Evolutionary conservation across 1,140 invertebrate species (phyloP), one percentile per base, ranked within the genome.

Genomic region (Apis cerana): DNA sequence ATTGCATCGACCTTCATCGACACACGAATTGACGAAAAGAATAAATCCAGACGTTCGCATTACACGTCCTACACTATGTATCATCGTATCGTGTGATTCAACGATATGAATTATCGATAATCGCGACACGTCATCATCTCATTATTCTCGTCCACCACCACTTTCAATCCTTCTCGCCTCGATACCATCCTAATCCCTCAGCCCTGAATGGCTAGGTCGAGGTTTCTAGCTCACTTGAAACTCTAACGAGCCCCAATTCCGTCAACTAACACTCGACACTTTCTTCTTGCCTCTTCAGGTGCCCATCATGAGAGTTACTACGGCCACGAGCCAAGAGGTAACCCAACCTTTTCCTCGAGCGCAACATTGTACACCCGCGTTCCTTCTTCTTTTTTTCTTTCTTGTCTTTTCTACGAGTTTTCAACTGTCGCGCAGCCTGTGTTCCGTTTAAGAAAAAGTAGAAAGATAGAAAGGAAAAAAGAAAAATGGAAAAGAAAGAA

Each of bases 301-400:
- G 86, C 85, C 77, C 87, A 89, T 83, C 91, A 89, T 74, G 90
- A 91, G 76, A 87, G 85, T 88, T 91, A 91, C 90, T 92, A 92
- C 87, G 90, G 88, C 89, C 90, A 91, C 86, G 90, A 90, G 84
- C 87, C 89, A 89, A 92, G 91, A 93, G 91, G 91, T 93, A 92
- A 92, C 80, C 79, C 84, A 86, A 78, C 83, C 86, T 90, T 78
- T 68, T 72, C 72, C 77, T 80, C 70, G 67, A 85, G 65, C 59
- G 68, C 72, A 88, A 85, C 72, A 84, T 62, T 76, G 19, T 68
- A 81, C 58, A 75, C 83, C 62, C 75, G 65, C 75, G 48, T 84
- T 54, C 59, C 81, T 62, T 72, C 27, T 43, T 76, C 62, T 15
- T 74, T 19, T 33, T 33, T 33, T 58, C n/a, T 50, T 69, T 43